Percentiles rank a stretch among this genome's conserved stretches.
phyloP scores from a whole-genome alignment of 2,113 vertebrate genomes.

The Engystomops pustulosus region DNA sequence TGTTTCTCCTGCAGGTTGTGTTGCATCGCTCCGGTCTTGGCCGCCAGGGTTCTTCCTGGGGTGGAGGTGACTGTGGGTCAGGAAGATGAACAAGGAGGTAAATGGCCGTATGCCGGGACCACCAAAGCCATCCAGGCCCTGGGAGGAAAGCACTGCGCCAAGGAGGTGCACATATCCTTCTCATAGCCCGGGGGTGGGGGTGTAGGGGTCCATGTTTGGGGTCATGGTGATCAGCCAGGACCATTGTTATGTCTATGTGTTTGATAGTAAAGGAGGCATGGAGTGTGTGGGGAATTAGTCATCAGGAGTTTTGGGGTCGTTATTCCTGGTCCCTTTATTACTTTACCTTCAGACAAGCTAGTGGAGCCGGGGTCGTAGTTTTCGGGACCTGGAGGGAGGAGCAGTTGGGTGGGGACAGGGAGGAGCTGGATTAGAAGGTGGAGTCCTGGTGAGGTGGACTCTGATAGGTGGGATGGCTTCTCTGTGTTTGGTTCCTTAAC shows the following conservation, averaged over 20 bases:
- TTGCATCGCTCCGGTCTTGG: slow-evolving; percentile 86
- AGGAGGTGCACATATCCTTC: slow-evolving; percentile 88
- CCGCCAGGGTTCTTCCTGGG: slow-evolving; percentile 79
- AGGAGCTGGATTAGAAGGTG: neutral
- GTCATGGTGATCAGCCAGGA: neutral
- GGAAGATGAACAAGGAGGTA: slow-evolving; percentile 83
- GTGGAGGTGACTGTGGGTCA: slow-evolving; percentile 88
- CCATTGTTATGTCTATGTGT: too few relatives aligned
- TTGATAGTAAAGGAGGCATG: too few relatives aligned
- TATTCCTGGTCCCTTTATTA: too few relatives aligned
- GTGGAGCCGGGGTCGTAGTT: too few relatives aligned
- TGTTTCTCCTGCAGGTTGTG: slow-evolving; percentile 72
- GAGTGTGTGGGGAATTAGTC: too few relatives aligned
- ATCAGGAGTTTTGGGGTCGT: too few relatives aligned
- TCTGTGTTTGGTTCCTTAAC: slow-evolving; percentile 67
- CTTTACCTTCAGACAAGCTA: too few relatives aligned
- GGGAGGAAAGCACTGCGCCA: slow-evolving; percentile 81
- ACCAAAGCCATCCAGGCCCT: slow-evolving; percentile 80
- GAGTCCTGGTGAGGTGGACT: too few relatives aligned
- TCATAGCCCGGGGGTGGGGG: neutral
- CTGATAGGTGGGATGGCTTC: neutral
- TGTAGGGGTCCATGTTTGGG: neutral
- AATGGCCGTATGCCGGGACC: slow-evolving; percentile 84
- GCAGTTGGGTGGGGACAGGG: too few relatives aligned
- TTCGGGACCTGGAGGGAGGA: too few relatives aligned